Conservation (phyloP, 2,888 invertebrate species). For the Gasteruption jaculator region DNA sequence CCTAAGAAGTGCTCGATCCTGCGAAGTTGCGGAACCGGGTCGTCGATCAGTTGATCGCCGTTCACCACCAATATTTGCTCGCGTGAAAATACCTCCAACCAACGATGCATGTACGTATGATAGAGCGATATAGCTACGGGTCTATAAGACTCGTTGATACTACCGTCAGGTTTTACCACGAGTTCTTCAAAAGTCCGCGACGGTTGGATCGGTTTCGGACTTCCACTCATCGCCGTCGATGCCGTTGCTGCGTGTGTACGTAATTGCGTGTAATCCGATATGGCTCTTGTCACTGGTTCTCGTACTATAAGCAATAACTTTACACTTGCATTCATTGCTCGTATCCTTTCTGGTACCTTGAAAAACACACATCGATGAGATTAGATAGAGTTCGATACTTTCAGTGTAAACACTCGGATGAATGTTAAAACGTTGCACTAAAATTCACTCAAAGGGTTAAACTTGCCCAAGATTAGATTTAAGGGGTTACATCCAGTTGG, state of each 20-base stretch:
- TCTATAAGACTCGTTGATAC: slow-evolving; percentile 77
- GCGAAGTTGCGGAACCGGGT: slow-evolving; percentile 82
- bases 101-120: slow-evolving; percentile 82
- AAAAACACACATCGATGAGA: too few relatives aligned
- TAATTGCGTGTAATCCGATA: slow-evolving; percentile 95
- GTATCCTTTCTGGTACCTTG: slow-evolving; percentile 87
- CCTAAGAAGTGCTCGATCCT: slow-evolving; percentile 85
- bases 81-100: slow-evolving; percentile 90
- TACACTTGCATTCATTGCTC: slow-evolving; percentile 89
- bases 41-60: slow-evolving; percentile 86
- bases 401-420: too few relatives aligned
- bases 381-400: too few relatives aligned
- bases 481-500: too few relatives aligned
- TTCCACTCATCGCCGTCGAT: slow-evolving; percentile 54
- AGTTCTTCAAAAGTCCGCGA: slow-evolving; percentile 72
- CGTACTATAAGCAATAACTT: slow-evolving; percentile 90
- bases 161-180: slow-evolving; percentile 74
- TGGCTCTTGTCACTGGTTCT: slow-evolving; percentile 91
- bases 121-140: slow-evolving; percentile 88
- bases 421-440: too few relatives aligned
- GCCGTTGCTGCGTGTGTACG: slow-evolving; percentile 76
- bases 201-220: slow-evolving; percentile 43
- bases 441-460: too few relatives aligned
- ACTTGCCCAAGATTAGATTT: too few relatives aligned
- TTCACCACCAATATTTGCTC: slow-evolving; percentile 93